Conservation (phyloP, 2,113 vertebrate species). For the Bungarus multicinctus region DNA sequence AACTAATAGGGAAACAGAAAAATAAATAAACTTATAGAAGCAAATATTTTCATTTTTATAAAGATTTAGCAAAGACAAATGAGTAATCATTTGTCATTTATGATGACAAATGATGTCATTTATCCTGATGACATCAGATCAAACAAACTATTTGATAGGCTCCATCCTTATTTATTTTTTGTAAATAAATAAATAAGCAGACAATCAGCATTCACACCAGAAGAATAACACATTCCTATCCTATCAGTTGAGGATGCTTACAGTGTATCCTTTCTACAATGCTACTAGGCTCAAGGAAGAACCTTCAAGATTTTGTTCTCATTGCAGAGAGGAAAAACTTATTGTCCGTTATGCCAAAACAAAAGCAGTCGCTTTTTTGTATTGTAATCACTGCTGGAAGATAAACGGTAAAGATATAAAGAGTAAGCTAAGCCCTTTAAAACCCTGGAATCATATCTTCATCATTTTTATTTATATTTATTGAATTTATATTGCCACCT, state of each 20-base stretch:
- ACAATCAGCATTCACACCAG: not conserved
- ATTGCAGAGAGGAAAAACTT: not conserved
- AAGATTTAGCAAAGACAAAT: not conserved
- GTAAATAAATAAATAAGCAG: not conserved
- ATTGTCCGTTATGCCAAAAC: not conserved
- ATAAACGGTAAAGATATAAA: not conserved
- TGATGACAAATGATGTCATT: too few relatives aligned
- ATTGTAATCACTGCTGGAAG: not conserved
- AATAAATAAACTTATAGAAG: constrained; percentile 26
- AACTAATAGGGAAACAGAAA: constrained; percentile 62
- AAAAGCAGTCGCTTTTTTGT: not conserved
- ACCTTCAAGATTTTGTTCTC: not conserved
- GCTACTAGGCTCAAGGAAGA: not conserved
- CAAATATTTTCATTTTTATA: not conserved
- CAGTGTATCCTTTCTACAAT: not conserved
- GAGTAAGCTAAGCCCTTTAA: not conserved
- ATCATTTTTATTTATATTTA: not conserved
- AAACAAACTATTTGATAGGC: too few relatives aligned
- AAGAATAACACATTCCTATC: not conserved
- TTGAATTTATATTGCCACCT: too few relatives aligned
- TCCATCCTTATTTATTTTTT: too few relatives aligned
- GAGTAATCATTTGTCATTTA: too few relatives aligned
- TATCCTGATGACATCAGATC: too few relatives aligned
- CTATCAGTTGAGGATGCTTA: not conserved
- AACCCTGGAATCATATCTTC: not conserved